phyloP scores from a whole-genome alignment of 2,797 vertebrate genomes.

The Chiloscyllium punctatum region DNA sequence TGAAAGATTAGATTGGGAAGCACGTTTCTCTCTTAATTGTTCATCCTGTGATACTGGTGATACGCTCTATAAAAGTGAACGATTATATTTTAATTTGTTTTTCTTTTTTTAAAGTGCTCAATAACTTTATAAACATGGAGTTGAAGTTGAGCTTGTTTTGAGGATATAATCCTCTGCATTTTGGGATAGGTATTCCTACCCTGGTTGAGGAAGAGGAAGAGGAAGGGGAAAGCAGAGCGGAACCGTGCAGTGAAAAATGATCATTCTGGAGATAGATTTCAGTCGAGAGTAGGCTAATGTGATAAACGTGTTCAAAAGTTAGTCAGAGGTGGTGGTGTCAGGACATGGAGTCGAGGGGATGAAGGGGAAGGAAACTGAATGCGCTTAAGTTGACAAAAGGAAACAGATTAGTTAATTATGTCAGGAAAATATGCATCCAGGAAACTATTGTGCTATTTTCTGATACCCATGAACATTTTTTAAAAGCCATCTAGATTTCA shows the following conservation, averaged over 20 bases:
- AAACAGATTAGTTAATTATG: constrained; percentile 50
- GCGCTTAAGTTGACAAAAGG: constrained; percentile 58
- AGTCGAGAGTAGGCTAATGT: constrained; percentile 71
- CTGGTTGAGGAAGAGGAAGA: constrained; percentile 76
- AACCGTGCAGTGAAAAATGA: constrained; percentile 60
- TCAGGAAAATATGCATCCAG: neutral
- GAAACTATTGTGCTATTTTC: neutral
- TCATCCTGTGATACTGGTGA: constrained; percentile 77
- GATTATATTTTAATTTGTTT: constrained; percentile 25
- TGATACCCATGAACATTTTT: constrained; percentile 3
- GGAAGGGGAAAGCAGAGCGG: constrained; percentile 58
- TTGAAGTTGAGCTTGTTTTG: constrained; percentile 32
- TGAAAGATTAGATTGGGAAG: constrained; percentile 69
- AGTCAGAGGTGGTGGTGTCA: constrained; percentile 74
- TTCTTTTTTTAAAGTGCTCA: constrained; percentile 42
- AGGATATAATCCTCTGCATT: constrained; percentile 40
- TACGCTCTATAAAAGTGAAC: constrained; percentile 61
- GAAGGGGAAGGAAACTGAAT: constrained; percentile 69
- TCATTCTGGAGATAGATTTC: constrained; percentile 75
- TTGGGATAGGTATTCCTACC: constrained; percentile 65
- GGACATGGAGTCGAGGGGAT: constrained; percentile 65
- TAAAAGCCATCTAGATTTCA: neutral
- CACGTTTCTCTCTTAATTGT: constrained; percentile 59
- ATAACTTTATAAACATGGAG: neutral
- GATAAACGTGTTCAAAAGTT: constrained; percentile 80